A percentile compares a stretch with the other conserved stretches of the same genome.
These are phyloP conservation scores for Lasiurus borealis DNA, from an alignment of 2,113 vertebrate genomes.

Conservation along the genomic window DNA sequence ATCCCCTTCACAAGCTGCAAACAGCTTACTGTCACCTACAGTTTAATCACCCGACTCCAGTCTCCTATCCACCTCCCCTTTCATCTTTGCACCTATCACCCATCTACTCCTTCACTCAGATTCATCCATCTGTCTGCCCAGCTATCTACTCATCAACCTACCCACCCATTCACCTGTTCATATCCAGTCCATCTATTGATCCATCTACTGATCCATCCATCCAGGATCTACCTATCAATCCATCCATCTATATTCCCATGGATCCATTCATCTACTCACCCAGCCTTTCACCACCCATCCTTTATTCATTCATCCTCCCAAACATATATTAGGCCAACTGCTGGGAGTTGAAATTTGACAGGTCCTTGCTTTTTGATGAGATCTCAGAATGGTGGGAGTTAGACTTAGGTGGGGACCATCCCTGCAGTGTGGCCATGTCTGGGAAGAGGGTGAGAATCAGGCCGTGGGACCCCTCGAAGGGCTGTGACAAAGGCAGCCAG, in stretches of 20 bases:
- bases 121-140: no score
- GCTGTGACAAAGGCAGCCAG: not conserved
- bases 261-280: not conserved
- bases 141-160: no score
- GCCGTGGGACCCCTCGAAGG: not conserved
- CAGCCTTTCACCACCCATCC: no score
- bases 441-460: not conserved
- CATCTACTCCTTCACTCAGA: not conserved
- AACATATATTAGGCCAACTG: not conserved
- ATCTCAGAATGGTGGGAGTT: not conserved
- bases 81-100: not conserved
- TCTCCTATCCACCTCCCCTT: no score
- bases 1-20: not conserved
- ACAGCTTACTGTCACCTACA: accelerated
- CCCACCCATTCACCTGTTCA: not conserved
- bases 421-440: not conserved
- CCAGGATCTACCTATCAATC: not conserved
- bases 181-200: not conserved
- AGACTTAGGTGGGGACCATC: not conserved
- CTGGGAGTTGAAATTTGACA: not conserved
- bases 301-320: not conserved
- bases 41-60: not conserved
- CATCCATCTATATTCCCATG: not conserved
- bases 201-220: not conserved
- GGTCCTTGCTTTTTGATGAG: not conserved